Evolutionary conservation across 2,888 invertebrate species (phyloP).

Genomic region (Lysandra bellargus): DNA sequence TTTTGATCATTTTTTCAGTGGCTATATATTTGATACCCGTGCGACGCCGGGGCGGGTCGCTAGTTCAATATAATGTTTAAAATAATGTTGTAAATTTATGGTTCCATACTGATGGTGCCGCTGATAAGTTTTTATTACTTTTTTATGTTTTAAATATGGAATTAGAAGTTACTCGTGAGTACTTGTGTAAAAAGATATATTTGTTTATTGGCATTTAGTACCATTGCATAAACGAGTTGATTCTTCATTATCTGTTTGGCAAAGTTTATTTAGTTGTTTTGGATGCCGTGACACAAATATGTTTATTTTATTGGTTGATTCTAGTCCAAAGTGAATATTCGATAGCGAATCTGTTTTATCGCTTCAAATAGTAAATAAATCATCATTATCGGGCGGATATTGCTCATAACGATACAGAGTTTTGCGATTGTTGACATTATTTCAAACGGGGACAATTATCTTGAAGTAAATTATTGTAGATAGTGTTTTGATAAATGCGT

Average conservation of each 20-base stretch:
- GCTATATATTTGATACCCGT: too few relatives aligned
- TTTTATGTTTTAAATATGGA: neutral
- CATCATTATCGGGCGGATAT: neutral
- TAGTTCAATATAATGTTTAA: too few relatives aligned
- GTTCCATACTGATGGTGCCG: conserved; percentile 2
- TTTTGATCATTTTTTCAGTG: too few relatives aligned
- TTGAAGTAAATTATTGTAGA: conserved; percentile 49
- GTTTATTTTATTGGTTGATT: conserved; percentile 16
- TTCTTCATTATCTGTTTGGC: neutral
- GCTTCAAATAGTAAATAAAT: conserved; percentile 1
- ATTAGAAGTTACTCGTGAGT: neutral
- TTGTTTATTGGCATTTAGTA: neutral
- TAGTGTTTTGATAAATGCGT: conserved; percentile 35
- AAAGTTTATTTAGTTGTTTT: neutral
- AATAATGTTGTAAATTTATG: too few relatives aligned
- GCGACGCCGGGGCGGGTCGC: too few relatives aligned
- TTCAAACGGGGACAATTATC: conserved; percentile 56
- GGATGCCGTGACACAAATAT: conserved; percentile 3
- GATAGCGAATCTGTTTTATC: conserved; percentile 10
- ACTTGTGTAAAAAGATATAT: neutral
- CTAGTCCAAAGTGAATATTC: neutral
- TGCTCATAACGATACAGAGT: neutral
- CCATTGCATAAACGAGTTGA: neutral
- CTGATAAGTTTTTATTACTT: conserved; percentile 7
- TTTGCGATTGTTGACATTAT: conserved; percentile 16